These are phyloP conservation scores for Yponomeuta sedellus DNA, from an alignment of 2,888 invertebrate species.

Conservation along the genomic window DNA sequence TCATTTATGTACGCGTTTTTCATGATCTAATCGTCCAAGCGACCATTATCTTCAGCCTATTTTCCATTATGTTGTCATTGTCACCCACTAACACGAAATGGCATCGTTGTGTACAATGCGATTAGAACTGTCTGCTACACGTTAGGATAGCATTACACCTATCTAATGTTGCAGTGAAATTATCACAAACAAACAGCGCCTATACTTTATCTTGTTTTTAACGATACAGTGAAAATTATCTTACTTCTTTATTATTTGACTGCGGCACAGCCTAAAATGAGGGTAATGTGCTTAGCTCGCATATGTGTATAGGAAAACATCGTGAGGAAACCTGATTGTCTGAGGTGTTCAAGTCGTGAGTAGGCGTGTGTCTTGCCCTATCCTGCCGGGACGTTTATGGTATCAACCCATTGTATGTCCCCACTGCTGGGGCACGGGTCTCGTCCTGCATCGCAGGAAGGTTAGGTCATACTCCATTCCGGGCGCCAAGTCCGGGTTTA, in stretches of 20 bases:
- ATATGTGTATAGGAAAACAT: too few species aligned
- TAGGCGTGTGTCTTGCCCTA: too few species aligned
- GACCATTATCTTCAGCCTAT: slow-evolving; percentile 25
- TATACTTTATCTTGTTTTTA: not conserved
- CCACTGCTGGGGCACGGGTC: too few species aligned
- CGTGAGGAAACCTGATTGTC: too few species aligned
- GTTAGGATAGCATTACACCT: not conserved
- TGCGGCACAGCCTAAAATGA: too few species aligned
- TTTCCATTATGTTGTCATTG: slow-evolving; percentile 37
- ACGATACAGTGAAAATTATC: not conserved
- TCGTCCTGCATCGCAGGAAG: too few species aligned
- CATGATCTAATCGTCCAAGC: not conserved
- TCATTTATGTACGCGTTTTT: not conserved
- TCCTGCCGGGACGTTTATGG: too few species aligned
- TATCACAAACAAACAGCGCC: not conserved
- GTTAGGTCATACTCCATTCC: too few species aligned
- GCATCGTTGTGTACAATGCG: slow-evolving; percentile 22
- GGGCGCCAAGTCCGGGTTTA: too few species aligned
- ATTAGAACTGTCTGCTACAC: not conserved
- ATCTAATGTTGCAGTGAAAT: slow-evolving; percentile 1
- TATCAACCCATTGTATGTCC: too few species aligned
- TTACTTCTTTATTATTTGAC: not conserved
- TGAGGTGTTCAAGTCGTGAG: too few species aligned
- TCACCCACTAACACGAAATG: slow-evolving; percentile 50
- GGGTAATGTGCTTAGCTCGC: too few species aligned